Base-by-base conservation (phyloP, 37 sponge, comb jelly and placozoan genomes). In the Ephydatia muelleri region DNA sequence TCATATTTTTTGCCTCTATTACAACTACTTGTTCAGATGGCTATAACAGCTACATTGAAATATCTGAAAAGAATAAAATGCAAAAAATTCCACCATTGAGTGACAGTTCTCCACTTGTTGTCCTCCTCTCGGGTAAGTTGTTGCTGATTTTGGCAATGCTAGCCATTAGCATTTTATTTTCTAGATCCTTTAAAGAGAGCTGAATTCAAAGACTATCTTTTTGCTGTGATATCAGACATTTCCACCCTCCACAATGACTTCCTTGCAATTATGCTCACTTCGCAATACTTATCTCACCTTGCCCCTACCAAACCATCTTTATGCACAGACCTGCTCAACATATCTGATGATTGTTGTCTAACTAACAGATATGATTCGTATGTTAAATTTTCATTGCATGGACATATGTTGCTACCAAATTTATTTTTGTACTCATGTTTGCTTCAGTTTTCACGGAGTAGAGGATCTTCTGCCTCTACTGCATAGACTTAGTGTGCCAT, bases 11-110 rank as follows among this genome's bases (percentile, higher is more conserved):
- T 11, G 4, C 4, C 71, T 2, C 68, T 80, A 0, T 93, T 93
- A 88, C 87, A 85, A 66, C 90, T 93, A 70, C 16, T 57, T 14
- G 0, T 57, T 57, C 57, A 57, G 57, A 21, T 30, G 33, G 57
- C 16, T 57, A 57, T 11, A 57, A 57, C 57, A 57, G 57, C 16
- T 57, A 57, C 16, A 57, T 57, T 57, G 57, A 57, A 16, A 57
- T 57, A 57, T 57, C 57, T 57, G 57, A 57, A 57, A 57, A 21
- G 19, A 57, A 57, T 21, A 57, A 57, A 57, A 11, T 21, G 16
- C 57, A 16, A 57, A 57, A 57, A 21, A 57, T 57, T 57, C 57
- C 57, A 14, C 57, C 57, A 57, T 57, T 29, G 11, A 2, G 67
- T 28, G 79, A 27, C 31, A 37, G 34, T 8, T 27, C 76, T 22